These are phyloP conservation scores for Meleagris gallopavo DNA, from an alignment of 2,113 vertebrate species.

Conservation along the genomic window DNA sequence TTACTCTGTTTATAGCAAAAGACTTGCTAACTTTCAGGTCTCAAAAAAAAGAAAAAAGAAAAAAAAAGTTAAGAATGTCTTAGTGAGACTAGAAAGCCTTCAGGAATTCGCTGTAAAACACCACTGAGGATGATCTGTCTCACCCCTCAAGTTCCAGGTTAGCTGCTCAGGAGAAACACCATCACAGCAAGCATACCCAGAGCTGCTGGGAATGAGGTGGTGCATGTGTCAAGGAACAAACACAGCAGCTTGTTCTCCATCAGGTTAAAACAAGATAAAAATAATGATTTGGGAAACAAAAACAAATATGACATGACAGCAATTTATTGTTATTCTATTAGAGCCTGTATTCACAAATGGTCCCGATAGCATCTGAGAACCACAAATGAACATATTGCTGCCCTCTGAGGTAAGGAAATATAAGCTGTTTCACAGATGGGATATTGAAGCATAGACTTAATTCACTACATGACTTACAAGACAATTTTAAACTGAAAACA, in stretches of 20 bases:
- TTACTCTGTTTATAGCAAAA: neutral
- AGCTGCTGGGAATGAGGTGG: neutral
- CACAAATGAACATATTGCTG: neutral
- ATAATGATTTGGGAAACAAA: neutral
- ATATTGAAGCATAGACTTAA: neutral
- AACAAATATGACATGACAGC: neutral
- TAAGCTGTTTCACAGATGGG: neutral
- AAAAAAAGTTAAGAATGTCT: neutral
- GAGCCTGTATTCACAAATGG: neutral
- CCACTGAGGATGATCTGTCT: neutral
- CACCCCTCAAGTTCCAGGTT: neutral
- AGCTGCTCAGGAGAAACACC: neutral
- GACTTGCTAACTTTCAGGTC: neutral
- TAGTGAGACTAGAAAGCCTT: neutral
- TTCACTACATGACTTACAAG: neutral
- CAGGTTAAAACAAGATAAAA: slow-evolving; percentile 5
- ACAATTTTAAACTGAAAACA: neutral
- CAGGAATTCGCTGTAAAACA: neutral
- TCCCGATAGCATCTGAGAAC: neutral
- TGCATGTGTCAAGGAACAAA: neutral
- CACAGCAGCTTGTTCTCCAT: slow-evolving; percentile 6
- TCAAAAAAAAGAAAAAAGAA: neutral
- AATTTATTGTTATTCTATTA: neutral
- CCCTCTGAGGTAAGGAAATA: neutral
- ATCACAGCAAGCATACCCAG: neutral